Evolutionary conservation across 1,140 invertebrate genomes (phyloP).

Genomic region (Trachymyrmex septentrionalis): DNA sequence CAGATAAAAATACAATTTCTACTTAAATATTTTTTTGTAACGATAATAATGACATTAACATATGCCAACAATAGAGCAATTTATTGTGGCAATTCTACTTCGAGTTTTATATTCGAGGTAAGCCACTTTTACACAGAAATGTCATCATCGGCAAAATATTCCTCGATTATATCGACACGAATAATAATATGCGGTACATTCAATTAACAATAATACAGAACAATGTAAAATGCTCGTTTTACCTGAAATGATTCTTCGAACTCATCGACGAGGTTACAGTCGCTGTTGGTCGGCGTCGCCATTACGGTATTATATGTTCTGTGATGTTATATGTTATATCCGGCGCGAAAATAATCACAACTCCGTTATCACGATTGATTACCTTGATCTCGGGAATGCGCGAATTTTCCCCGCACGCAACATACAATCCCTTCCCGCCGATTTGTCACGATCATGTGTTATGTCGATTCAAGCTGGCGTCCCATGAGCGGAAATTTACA

Average conservation of each 20-base stretch:
- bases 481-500: too few relatives aligned
- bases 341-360: conserved; percentile 14
- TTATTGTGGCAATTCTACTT: neutral
- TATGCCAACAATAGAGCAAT: neutral
- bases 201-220: neutral
- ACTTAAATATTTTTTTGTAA: neutral
- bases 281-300: conserved; percentile 92
- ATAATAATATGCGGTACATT: neutral
- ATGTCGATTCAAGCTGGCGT: too few relatives aligned
- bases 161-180: neutral
- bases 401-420: too few relatives aligned
- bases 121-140: neutral
- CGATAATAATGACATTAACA: neutral
- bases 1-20: neutral
- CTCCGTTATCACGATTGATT: neutral
- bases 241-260: conserved; percentile 95
- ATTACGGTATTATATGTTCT: conserved; percentile 83
- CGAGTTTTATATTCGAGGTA: neutral
- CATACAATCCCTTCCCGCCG: too few relatives aligned
- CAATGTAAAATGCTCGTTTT: conserved; percentile 43
- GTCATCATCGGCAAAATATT: neutral
- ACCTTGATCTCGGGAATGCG: neutral
- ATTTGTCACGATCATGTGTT: too few relatives aligned
- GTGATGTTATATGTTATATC: too few relatives aligned
- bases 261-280: conserved; percentile 93